Evolutionary conservation across 2,888 invertebrate genomes (phyloP), one percentile per base, ranked within the genome.

Genomic region (Philopedon plagiatum): DNA sequence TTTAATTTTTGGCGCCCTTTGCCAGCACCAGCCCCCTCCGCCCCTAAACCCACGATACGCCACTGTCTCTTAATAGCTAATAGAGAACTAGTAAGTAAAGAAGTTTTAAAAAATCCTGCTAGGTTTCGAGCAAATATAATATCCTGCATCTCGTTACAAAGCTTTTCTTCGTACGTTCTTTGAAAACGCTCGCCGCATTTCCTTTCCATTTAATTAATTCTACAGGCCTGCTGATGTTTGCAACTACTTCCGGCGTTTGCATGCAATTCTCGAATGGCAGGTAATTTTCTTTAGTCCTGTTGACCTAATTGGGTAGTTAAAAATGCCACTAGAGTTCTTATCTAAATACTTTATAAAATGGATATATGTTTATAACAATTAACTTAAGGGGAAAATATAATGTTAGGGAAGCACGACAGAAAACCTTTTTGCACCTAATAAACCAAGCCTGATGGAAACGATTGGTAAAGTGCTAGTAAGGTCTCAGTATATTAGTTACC

Each of bases 201-300:
- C 46, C 34, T 19, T 32, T 63, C 51, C 51, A 51, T 18, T 49
- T 39, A 65, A 69, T 69, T 69, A 69, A 69, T 69, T 69, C 46
- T 41, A 46, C 49, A 46, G 46, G 37, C 23, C 37, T 41, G 44
- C 19, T 63, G 54, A 54, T 56, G 62, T 60, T 60, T 67, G 26
- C 46, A 62, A 69, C 69, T 21, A 69, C 61, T 69, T 62, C 69
- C 69, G 69, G 23, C 56, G 18, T 44, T 63, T 26, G 62, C 63
- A 46, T 69, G 69, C 57, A 56, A 7, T 68, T 64, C 41, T 11
- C 44, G n/a, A 41, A 46, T 63, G 29, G 56, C 57, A 41, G 62
- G 69, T 57, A 63, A 69, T 63, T 63, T 65, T 44, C 44, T 44
- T 46, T 19, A 29, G 19, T 41, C 26, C 5, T 13, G 39, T 51